These are phyloP conservation scores for Narcine bancroftii DNA, from an alignment of 2,113 vertebrate species.

Conservation along the genomic window DNA sequence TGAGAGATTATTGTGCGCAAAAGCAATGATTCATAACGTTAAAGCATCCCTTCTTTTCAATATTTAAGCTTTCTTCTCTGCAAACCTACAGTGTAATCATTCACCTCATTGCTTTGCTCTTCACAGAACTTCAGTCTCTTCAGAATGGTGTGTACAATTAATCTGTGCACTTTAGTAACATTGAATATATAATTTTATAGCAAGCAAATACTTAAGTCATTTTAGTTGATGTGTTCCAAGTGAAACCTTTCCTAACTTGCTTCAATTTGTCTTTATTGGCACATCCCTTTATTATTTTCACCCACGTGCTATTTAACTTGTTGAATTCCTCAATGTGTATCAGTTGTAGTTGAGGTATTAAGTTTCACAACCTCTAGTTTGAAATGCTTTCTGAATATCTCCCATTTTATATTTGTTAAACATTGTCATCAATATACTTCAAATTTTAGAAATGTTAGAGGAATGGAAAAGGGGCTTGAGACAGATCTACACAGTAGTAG, in stretches of 20 bases:
- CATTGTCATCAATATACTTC: too few relatives aligned
- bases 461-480: too few relatives aligned
- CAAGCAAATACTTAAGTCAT: background rate
- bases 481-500: too few relatives aligned
- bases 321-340: background rate
- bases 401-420: too few relatives aligned
- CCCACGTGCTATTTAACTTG: background rate
- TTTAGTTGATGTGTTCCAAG: background rate
- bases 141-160: background rate
- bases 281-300: background rate
- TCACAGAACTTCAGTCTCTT: background rate
- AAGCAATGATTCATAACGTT: background rate
- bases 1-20: conserved; percentile 41
- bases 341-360: background rate
- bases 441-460: too few relatives aligned
- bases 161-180: background rate
- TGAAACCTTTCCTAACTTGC: background rate
- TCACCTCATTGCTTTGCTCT: background rate
- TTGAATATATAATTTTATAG: background rate
- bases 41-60: background rate
- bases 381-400: too few relatives aligned
- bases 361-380: background rate
- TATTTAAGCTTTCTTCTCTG: background rate
- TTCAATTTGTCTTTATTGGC: background rate
- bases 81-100: background rate